Base-by-base conservation (phyloP, 2,888 invertebrate genomes). In the Drosophila cyrtoloma region DNA sequence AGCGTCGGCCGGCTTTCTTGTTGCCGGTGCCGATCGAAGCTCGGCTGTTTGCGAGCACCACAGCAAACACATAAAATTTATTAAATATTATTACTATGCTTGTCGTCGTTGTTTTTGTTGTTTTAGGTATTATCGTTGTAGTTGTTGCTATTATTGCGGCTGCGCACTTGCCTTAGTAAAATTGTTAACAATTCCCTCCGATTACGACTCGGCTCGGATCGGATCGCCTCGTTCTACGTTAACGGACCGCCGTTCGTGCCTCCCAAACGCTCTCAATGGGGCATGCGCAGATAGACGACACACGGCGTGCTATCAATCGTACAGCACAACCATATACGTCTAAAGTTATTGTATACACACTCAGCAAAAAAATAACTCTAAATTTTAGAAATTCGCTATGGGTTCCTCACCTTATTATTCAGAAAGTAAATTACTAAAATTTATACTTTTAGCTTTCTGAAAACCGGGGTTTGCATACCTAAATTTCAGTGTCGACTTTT, bases 171-270 rank as follows among this genome's bases (percentile, higher is more conserved):
- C 87, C 86, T 91, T 87, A 76, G 87, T 89, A 82, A 82, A 90
- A 89, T 90, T 91, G 91, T 91, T 91, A 91, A 91, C 90, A 89
- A 82, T 82, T 83, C 71, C 74, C 77, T 71, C 64, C 75, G 82
- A 89, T 88, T 87, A 84, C 80, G 74, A 75, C 58, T 71, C 81
- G 79, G 70, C 70, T 70, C 71, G 65, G 58, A 57, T 69, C 73
- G 75, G 59, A 56, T 67, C 71, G 59, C 6, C 55, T 56, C 58
- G 57, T 51, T 57, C 42, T 12, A n/a, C 35, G 42, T n/a, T 51
- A 19, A 53, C 60, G 44, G 52, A 33, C 44, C 60, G 37, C 22
- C 39, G 1, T 30, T 53, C 73, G 82, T 55, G 60, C 56, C 78
- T 50, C 26, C 44, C 30, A 19, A 28, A 47, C 16, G 26, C 14